phyloP scores from a whole-genome alignment of 2,888 invertebrate genomes.

The Lydus trimaculatus region DNA sequence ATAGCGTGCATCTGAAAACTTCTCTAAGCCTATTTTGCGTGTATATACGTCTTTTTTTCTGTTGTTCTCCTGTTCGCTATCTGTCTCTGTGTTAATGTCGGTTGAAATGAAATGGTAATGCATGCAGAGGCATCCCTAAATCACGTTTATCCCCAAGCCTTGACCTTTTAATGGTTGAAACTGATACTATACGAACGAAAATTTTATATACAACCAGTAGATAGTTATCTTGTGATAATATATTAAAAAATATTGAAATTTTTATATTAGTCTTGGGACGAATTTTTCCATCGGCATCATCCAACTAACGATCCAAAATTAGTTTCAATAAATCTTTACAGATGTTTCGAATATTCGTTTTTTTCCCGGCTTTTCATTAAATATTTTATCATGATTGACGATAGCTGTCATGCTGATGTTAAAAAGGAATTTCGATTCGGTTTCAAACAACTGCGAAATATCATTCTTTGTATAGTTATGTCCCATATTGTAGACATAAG shows the following conservation, averaged over 20 bases:
- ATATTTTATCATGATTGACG: slow-evolving; percentile 7
- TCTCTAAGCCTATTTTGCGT: slow-evolving; percentile 8
- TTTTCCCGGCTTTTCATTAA: not conserved
- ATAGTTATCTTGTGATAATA: slow-evolving; percentile 9
- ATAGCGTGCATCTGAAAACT: slow-evolving; percentile 7
- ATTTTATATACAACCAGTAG: not conserved
- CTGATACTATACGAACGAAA: slow-evolving; percentile 2
- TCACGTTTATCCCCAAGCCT: slow-evolving; percentile 10
- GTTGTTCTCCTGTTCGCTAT: slow-evolving; percentile 1
- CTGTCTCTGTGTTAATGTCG: not conserved
- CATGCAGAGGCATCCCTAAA: slow-evolving; percentile 11
- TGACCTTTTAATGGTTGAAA: slow-evolving; percentile 11
- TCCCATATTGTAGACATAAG: slow-evolving; percentile 3
- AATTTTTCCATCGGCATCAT: slow-evolving; percentile 1
- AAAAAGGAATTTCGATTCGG: not conserved
- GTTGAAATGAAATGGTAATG: slow-evolving; percentile 8
- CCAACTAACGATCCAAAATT: not conserved
- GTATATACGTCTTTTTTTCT: not conserved
- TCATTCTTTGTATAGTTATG: not conserved
- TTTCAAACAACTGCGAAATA: slow-evolving; percentile 9
- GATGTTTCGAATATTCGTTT: not conserved
- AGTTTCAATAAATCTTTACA: slow-evolving; percentile 4
- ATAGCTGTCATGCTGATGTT: not conserved
- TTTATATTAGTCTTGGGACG: slow-evolving; percentile 4
- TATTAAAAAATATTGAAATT: slow-evolving; percentile 10